A percentile compares a stretch with the other conserved stretches of the same genome.
These are phyloP conservation scores for Luidia sarsii DNA, from an alignment of 53 echinoderm and acorn worm genomes.

Conservation along the genomic window DNA sequence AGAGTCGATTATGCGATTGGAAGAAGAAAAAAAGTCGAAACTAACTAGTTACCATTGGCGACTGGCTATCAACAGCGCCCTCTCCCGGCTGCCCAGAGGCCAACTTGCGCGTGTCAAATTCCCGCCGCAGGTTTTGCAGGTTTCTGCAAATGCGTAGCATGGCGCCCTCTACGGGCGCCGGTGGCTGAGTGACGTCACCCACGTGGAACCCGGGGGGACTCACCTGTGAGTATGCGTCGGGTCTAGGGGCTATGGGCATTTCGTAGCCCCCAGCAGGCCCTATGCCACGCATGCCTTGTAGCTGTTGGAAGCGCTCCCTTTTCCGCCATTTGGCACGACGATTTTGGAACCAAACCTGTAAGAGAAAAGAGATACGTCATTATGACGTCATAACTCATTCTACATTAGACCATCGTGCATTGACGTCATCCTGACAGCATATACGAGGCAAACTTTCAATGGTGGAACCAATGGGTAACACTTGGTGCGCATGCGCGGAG, in stretches of 20 bases:
- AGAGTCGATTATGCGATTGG: constrained; percentile 27
- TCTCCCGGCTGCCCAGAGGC: constrained; percentile 71
- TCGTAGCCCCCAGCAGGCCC: constrained; percentile 92
- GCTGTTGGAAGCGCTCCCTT: constrained; percentile 90
- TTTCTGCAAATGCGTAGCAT: constrained; percentile 95
- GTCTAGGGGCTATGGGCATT: constrained; percentile 96
- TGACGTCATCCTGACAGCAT: no score
- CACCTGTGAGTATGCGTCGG: constrained; percentile 96
- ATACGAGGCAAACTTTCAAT: no score
- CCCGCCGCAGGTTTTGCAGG: constrained; percentile 89
- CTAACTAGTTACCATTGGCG: constrained; percentile 88
- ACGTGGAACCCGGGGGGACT: constrained; percentile 90
- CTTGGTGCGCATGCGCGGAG: no score
- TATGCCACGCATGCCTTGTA: constrained; percentile 90
- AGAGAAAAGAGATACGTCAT: not conserved
- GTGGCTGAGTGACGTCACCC: constrained; percentile 86
- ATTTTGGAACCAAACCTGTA: constrained; percentile 98
- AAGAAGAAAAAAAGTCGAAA: constrained; percentile 58
- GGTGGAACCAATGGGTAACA: no score
- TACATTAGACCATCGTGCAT: no score
- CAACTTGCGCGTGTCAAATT: constrained; percentile 89
- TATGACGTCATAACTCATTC: no score
- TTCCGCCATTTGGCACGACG: constrained; percentile 97
- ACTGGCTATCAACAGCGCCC: constrained; percentile 71
- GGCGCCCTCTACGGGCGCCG: constrained; percentile 95